Percentiles rank a stretch among this genome's conserved stretches.
These are phyloP conservation scores for Strix uralensis DNA, from an alignment of 2,113 vertebrate species.

Conservation along the genomic window DNA sequence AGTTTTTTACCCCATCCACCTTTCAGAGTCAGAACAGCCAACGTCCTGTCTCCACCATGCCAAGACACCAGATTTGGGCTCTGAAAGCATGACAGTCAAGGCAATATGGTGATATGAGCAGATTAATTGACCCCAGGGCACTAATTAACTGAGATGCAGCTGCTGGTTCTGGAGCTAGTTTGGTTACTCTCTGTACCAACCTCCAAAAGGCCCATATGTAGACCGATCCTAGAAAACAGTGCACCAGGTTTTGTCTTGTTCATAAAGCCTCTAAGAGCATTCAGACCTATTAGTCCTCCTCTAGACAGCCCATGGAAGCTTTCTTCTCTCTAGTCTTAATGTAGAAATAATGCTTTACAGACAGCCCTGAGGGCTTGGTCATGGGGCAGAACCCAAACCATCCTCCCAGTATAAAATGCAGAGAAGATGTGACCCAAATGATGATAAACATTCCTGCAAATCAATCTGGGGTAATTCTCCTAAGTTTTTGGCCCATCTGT, in stretches of 20 bases:
- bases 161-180: background rate
- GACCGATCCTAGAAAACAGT: background rate
- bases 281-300: background rate
- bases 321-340: background rate
- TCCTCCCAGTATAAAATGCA: background rate
- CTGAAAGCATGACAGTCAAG: background rate
- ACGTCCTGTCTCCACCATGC: background rate
- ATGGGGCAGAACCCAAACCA: background rate
- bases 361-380: fast-evolving
- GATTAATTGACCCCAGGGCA: background rate
- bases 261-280: background rate
- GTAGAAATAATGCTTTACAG: background rate
- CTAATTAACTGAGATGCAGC: background rate
- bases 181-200: background rate
- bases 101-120: background rate
- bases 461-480: background rate
- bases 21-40: background rate
- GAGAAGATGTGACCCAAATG: background rate
- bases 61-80: background rate
- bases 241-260: background rate
- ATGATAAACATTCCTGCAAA: background rate
- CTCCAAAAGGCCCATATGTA: background rate
- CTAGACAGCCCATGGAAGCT: background rate
- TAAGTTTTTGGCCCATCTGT: background rate
- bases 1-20: background rate